Percentiles rank a stretch among this genome's conserved stretches.
These are phyloP conservation scores for Timema cristinae DNA, from an alignment of 2,888 invertebrate species.

Conservation along the genomic window DNA sequence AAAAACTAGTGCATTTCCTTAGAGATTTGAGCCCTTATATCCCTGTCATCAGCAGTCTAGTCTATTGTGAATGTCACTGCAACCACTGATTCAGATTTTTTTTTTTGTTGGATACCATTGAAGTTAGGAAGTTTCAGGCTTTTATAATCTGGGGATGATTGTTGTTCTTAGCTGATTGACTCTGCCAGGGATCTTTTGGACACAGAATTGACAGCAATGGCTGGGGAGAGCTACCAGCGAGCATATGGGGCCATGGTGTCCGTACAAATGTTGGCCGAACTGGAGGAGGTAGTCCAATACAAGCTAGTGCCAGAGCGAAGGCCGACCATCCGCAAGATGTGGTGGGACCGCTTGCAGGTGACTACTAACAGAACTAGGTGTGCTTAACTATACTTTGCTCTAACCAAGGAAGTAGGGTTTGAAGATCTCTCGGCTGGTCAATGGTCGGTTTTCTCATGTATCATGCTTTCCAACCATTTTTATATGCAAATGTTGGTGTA, in stretches of 20 bases:
- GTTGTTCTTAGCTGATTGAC: slow-evolving; percentile 67
- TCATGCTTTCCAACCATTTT: not conserved
- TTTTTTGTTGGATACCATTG: too few relatives aligned
- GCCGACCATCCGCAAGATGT: slow-evolving; percentile 71
- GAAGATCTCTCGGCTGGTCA: too few relatives aligned
- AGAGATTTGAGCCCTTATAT: too few relatives aligned
- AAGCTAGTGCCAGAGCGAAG: slow-evolving; percentile 87
- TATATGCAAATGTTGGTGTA: too few relatives aligned
- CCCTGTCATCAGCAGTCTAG: too few relatives aligned
- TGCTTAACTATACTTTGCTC: too few relatives aligned
- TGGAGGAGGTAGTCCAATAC: slow-evolving; percentile 97
- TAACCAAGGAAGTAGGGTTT: too few relatives aligned
- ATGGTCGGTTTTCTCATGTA: not conserved
- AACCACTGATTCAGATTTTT: too few relatives aligned
- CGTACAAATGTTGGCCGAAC: slow-evolving; percentile 93
- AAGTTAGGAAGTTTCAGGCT: too few relatives aligned
- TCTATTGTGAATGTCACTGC: too few relatives aligned
- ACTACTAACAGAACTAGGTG: not conserved
- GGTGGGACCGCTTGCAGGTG: slow-evolving; percentile 90
- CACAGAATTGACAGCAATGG: slow-evolving; percentile 94
- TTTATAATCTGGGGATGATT: not conserved
- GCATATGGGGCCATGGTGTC: slow-evolving; percentile 95
- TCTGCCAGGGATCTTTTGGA: slow-evolving; percentile 91
- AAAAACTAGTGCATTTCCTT: too few relatives aligned
- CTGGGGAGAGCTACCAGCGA: slow-evolving; percentile 91